Percentiles rank a stretch among this genome's conserved stretches.
phyloP scores from a whole-genome alignment of 2,113 vertebrate species.

The Lamprologus speciosus region DNA sequence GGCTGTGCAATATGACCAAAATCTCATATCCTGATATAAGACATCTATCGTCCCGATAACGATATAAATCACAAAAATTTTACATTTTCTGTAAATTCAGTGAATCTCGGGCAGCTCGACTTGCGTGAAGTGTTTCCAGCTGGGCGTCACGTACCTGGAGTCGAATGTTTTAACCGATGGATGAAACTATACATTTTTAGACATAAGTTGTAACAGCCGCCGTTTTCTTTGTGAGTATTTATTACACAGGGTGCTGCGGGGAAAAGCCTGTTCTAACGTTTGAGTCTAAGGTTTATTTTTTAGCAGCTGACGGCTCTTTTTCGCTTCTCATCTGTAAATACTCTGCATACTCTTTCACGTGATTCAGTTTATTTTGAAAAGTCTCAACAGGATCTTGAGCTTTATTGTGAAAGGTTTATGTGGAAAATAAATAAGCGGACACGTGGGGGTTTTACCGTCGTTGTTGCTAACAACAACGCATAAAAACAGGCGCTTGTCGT shows the following conservation, averaged over 20 bases:
- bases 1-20: too few species aligned
- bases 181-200: too few species aligned
- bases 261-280: neutral
- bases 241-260: rapidly evolving
- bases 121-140: too few species aligned
- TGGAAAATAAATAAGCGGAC: neutral
- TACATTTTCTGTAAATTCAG: rapidly evolving
- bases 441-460: neutral
- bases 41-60: too few species aligned
- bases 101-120: too few species aligned
- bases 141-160: rapidly evolving
- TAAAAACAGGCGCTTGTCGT: neutral
- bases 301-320: neutral
- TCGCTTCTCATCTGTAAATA: rapidly evolving
- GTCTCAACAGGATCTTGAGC: neutral
- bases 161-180: too few species aligned
- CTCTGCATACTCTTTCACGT: neutral
- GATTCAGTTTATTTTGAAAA: neutral
- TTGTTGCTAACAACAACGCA: neutral
- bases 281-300: neutral
- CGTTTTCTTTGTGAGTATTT: too few species aligned
- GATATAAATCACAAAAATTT: too few species aligned
- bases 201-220: too few species aligned
- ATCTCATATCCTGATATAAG: too few species aligned
- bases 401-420: neutral